Evolutionary conservation across 2,113 vertebrate genomes (phyloP).

Genomic region (Callospermophilus lateralis): DNA sequence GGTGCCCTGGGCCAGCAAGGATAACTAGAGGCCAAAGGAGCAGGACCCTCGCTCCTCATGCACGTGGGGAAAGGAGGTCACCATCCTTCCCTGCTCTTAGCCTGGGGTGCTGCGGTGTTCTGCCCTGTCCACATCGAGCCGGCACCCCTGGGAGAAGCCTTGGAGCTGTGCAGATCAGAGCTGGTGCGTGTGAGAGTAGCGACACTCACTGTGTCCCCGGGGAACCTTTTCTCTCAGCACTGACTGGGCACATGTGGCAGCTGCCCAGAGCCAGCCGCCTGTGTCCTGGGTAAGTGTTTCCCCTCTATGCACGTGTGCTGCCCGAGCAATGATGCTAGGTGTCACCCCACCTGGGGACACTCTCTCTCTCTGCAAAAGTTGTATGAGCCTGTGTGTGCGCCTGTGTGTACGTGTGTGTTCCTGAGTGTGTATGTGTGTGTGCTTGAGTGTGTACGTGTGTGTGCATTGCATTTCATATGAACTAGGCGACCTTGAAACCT

Average conservation of each 20-base stretch:
- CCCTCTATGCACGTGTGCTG: neutral
- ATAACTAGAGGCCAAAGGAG: no score
- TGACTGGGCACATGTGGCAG: fast-evolving
- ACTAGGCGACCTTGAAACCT: neutral
- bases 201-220: fast-evolving
- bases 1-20: no score
- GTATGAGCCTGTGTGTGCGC: no score
- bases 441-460: no score
- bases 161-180: fast-evolving
- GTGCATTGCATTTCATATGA: neutral
- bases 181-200: fast-evolving
- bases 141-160: neutral
- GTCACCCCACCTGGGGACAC: neutral
- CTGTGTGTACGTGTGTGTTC: no score
- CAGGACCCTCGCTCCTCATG: no score
- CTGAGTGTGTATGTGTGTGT: no score
- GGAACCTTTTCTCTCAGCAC: no score
- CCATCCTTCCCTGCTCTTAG: neutral
- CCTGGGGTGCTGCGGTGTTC: fast-evolving
- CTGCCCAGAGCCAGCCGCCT: neutral
- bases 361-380: neutral
- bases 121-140: no score
- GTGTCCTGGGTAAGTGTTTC: no score
- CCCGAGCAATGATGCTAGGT: neutral
- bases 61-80: no score